Percentiles rank a stretch among this genome's conserved stretches.
These are phyloP conservation scores for Pelodiscus sinensis DNA, from an alignment of 2,113 vertebrate species.

Conservation along the genomic window DNA sequence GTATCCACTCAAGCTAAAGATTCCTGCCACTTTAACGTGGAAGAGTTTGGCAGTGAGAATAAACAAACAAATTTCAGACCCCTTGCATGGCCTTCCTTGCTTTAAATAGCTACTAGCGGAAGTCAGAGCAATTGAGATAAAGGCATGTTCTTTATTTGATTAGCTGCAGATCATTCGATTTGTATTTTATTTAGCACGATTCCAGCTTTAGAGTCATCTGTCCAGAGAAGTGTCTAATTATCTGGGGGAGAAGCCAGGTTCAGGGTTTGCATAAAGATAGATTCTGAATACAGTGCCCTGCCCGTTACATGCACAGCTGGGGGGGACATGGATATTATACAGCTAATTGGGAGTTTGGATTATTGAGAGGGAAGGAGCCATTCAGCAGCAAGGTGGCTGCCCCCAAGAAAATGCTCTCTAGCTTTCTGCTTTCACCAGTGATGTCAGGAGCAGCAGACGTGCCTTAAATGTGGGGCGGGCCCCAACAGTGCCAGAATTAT, in stretches of 20 bases:
- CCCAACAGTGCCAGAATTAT: too few species aligned
- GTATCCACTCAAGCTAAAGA: background rate
- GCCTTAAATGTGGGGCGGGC: too few species aligned
- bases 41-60: background rate
- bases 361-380: too few species aligned
- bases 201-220: rapidly evolving
- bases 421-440: background rate
- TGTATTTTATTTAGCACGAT: background rate
- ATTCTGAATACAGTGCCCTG: background rate
- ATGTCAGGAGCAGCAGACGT: background rate
- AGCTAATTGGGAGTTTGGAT: too few species aligned
- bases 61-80: background rate
- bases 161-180: background rate
- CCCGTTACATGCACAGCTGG: too few species aligned
- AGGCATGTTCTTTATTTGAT: background rate
- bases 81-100: background rate
- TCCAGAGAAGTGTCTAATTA: rapidly evolving
- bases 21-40: background rate
- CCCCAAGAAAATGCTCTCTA: background rate
- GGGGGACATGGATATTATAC: too few species aligned
- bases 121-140: background rate
- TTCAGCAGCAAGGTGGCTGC: too few species aligned
- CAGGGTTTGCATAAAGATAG: background rate
- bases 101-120: background rate
- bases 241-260: rapidly evolving